These are phyloP conservation scores for Echiichthys vipera DNA, from an alignment of 2,797 vertebrate species.

Conservation along the genomic window DNA sequence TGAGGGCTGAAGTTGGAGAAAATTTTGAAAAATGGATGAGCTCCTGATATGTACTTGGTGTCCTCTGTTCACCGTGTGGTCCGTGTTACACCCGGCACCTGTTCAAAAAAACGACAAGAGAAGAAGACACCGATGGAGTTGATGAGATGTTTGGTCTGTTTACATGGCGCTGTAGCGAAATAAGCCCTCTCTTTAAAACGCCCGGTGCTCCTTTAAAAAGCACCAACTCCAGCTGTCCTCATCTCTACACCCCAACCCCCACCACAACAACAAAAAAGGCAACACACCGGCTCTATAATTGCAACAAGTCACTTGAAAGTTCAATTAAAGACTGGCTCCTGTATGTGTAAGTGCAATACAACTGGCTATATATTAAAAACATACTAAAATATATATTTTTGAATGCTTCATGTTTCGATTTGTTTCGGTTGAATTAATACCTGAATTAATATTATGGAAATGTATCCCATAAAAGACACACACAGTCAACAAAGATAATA, in stretches of 20 bases:
- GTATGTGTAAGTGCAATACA: background rate
- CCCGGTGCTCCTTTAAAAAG: constrained; percentile 79
- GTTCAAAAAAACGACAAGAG: constrained; percentile 45
- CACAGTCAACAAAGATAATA: background rate
- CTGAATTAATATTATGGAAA: background rate
- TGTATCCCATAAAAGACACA: background rate
- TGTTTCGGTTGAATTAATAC: too few relatives aligned
- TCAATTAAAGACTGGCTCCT: constrained; percentile 6
- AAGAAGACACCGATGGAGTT: constrained; percentile 26
- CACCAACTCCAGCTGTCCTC: constrained; percentile 81
- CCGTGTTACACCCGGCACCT: constrained; percentile 65
- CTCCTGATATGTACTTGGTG: constrained; percentile 71
- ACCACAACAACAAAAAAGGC: constrained; percentile 37
- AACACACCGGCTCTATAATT: constrained; percentile 67
- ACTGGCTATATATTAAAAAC: background rate
- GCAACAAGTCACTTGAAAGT: constrained; percentile 80
- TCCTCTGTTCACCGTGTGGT: constrained; percentile 57
- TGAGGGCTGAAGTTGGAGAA: constrained; percentile 88
- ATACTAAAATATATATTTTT: background rate
- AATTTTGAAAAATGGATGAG: constrained; percentile 81
- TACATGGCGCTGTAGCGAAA: constrained; percentile 55
- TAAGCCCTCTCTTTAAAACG: constrained; percentile 59
- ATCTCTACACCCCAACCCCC: constrained; percentile 48
- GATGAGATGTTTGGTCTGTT: background rate
- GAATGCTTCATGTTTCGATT: background rate